Evolutionary conservation across 2,113 vertebrate species (phyloP).

Genomic region (Passer domesticus): DNA sequence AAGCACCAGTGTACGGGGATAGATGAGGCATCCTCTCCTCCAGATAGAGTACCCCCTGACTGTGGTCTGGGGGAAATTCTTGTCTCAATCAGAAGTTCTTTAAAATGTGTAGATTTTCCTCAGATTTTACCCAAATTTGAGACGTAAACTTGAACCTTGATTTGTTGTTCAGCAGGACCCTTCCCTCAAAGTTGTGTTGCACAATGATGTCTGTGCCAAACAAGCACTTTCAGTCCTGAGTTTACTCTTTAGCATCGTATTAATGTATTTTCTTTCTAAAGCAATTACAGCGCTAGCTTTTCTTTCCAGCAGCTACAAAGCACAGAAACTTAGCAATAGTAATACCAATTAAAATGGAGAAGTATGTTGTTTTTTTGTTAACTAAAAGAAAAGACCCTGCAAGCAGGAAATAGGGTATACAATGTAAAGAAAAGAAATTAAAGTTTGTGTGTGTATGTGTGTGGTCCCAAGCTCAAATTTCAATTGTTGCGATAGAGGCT

Average conservation of each 20-base stretch:
- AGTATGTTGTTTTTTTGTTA: not conserved
- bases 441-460: not conserved
- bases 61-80: not conserved
- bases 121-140: not conserved
- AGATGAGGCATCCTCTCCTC: not conserved
- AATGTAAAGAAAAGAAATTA: not conserved
- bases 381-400: not conserved
- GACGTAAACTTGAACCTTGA: not conserved
- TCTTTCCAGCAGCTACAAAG: not conserved
- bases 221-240: not conserved
- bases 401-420: not conserved
- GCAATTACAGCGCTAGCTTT: not conserved
- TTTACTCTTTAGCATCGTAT: not conserved
- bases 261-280: not conserved
- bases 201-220: fast-evolving
- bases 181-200: fast-evolving
- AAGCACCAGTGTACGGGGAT: not conserved
- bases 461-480: not conserved
- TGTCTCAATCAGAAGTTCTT: not conserved
- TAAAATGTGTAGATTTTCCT: not conserved
- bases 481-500: not conserved
- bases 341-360: not conserved
- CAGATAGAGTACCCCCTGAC: not conserved
- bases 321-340: not conserved
- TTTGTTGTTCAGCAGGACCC: not conserved